Evolutionary conservation across 1,140 invertebrate species (phyloP).

Genomic region (Bombus pascuorum): DNA sequence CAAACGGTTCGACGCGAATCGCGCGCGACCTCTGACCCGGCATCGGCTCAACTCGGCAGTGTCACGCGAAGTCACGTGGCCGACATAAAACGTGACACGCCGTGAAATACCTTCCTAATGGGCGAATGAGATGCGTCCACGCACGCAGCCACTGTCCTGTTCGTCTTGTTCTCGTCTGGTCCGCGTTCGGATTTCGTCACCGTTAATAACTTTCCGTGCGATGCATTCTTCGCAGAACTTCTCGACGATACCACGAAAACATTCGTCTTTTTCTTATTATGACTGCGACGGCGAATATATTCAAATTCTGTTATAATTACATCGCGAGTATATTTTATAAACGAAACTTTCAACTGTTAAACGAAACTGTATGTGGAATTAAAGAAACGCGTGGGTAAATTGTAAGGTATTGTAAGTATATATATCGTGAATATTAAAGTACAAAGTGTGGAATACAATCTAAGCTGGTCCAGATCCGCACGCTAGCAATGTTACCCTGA

Average conservation of each 20-base stretch:
- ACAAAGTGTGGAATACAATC: no score
- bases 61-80: slow-evolving; percentile 80
- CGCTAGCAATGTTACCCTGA: no score
- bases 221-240: slow-evolving; percentile 16
- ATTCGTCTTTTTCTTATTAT: background rate
- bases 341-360: no score
- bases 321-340: background rate
- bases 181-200: slow-evolving; percentile 36
- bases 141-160: slow-evolving; percentile 71
- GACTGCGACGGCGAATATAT: no score
- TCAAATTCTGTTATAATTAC: background rate
- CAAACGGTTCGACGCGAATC: slow-evolving; percentile 73
- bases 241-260: no score
- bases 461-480: no score
- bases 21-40: slow-evolving; percentile 73
- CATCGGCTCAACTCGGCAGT: slow-evolving; percentile 73
- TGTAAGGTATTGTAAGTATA: no score
- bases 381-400: no score
- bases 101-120: slow-evolving; percentile 81
- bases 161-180: slow-evolving; percentile 46
- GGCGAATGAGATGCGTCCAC: slow-evolving; percentile 76
- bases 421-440: no score
- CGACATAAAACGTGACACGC: slow-evolving; percentile 80
- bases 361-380: no score
- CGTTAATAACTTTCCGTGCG: slow-evolving; percentile 41